Base-by-base conservation (phyloP, 2,797 vertebrate genomes). In the Alca torda region DNA sequence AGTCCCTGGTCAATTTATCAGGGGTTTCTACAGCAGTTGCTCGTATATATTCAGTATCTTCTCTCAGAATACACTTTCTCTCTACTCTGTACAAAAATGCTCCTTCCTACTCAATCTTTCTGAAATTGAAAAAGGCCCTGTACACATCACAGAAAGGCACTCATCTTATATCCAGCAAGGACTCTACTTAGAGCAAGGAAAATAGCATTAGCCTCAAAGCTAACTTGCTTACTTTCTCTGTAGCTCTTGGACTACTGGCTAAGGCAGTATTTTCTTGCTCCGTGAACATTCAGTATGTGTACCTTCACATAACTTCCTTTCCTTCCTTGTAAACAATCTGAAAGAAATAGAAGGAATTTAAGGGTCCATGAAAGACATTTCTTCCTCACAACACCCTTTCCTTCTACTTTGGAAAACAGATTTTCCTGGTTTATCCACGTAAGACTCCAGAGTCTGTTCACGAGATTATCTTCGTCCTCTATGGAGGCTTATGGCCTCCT, bases 31-130 rank as follows among this genome's bases (percentile, higher is more conserved):
- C 43, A 84, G 25, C 43, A 69, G 31, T 84, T 87, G 30, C 67
- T 95, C 54, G 67, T 90, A 76, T 88, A 35, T 87, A 84, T 92
- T 92, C 90, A 89, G 50, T 81, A 54, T 24, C 31, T 74, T 89
- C 17, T 78, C 59, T 76, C 35, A 81, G 82, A 90, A 78, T 50
- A 84, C 10, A 87, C 48, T 23, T 79, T 86, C 50, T 65, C 37
- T 81, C 26, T 41, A 17, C 33, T 80, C 31, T 24, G 43, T 53
- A 67, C 50, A 91, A 78, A 90, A 89, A 76, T 33, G 7, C 35
- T 68, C 23, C 74, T 82, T 93, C 41, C 64, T 90, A 31, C 13
- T 84, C 87, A 87, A 9, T 64, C 54, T 61, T 94, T 69, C 56
- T 61, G 46, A 90, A 87, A 87, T 65, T 37, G 86, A 76, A 90